phyloP scores from a whole-genome alignment of 53 echinoderm and acorn worm species.

The Temnopleurus reevesii region DNA sequence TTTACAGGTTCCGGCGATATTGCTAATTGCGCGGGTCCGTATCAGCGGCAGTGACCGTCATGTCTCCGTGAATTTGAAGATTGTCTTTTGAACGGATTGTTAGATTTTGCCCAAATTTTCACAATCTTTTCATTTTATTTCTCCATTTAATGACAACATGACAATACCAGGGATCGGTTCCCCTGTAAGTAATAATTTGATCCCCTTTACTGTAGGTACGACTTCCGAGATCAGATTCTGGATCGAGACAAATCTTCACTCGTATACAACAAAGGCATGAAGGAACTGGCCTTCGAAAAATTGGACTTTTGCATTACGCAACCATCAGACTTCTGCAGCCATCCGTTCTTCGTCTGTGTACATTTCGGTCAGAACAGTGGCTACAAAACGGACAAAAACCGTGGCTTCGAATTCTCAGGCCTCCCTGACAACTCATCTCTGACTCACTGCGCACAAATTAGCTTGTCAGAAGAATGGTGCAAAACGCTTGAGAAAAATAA shows the following conservation, averaged over 20 bases:
- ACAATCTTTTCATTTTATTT: too few relatives aligned
- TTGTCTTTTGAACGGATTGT: too few relatives aligned
- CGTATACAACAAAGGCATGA: not conserved
- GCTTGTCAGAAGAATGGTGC: not conserved
- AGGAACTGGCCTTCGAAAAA: not conserved
- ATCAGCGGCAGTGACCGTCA: too few relatives aligned
- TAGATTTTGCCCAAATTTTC: too few relatives aligned
- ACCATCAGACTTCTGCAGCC: not conserved
- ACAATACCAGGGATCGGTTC: too few relatives aligned
- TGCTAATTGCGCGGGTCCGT: too few relatives aligned
- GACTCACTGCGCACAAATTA: not conserved
- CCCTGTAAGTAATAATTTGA: too few relatives aligned
- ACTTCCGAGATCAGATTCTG: not conserved
- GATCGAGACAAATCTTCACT: not conserved
- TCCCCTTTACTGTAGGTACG: not conserved
- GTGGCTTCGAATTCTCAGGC: not conserved
- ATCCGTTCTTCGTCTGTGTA: not conserved
- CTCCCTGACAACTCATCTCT: not conserved
- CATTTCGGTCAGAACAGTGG: not conserved
- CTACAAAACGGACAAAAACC: not conserved
- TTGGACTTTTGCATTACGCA: not conserved
- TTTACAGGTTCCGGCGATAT: too few relatives aligned
- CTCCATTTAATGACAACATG: too few relatives aligned
- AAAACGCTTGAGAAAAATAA: not conserved
- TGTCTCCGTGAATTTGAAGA: too few relatives aligned